Base-by-base conservation (phyloP, 2,113 vertebrate species). In the Genyomyrus donnyi region DNA sequence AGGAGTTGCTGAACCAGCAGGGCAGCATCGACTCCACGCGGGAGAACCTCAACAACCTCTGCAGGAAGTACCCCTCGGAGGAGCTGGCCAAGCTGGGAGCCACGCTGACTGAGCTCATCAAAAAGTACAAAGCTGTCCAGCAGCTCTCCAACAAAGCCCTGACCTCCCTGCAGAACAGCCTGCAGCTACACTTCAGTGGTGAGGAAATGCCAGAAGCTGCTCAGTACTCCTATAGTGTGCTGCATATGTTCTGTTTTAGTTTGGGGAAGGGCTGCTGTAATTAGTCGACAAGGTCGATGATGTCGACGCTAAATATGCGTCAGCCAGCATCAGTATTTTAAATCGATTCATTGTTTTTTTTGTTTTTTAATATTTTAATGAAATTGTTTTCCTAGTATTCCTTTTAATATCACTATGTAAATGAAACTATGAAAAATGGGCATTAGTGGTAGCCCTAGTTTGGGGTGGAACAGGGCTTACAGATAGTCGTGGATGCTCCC, bases 101-200 rank as follows among this genome's bases (percentile, higher is more conserved):
- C 45, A 95, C 95, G 2, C 93, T 99, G 92, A 97, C 97, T 0
- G 95, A 96, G 1, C 94, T 99, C 91, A 96, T 97, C 90, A 98
- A 97, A 93, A 97, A 97, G 7, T 97, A 99, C 0, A 98, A 99
- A 93, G 94, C 96, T n/a, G 96, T 96, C 62, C 98, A 96, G 93
- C 97, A 98, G 93, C 93, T 98, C 5, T 97, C 96, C 90, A 94
- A 95, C 92, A 96, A 96, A 93, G 97, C 96, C 0, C 97, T 98
- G 85, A 94, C 91, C 87, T 95, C 95, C 58, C 94, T 98, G 91
- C 98, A 99, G 90, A 97, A 96, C 11, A 94, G 95, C 88, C 95
- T 99, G 93, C 97, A 99, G 93, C 97, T 97, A 91, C 97, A 96
- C 91, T 98, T 99, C 93, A 95, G 92, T 85, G 93, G 98, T 99